Evolutionary conservation across 2,888 invertebrate species (phyloP).

Genomic region (Julus scandinavius): DNA sequence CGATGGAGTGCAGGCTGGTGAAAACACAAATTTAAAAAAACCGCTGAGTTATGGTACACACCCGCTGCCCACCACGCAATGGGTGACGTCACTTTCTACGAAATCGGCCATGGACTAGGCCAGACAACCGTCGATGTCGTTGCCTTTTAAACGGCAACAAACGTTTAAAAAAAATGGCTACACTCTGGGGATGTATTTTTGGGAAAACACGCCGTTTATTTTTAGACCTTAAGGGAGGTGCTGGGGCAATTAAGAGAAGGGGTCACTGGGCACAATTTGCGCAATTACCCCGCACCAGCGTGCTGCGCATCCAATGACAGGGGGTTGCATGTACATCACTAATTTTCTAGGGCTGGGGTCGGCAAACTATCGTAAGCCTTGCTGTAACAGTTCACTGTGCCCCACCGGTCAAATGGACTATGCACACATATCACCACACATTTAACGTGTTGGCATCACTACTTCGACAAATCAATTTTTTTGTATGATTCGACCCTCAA

Average conservation of each 20-base stretch:
- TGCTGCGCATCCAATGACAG: not conserved
- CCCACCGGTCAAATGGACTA: too few species aligned
- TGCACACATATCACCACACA: too few species aligned
- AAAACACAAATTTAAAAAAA: not conserved
- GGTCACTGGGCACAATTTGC: not conserved
- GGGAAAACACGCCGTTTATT: not conserved
- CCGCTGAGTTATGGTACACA: constrained; percentile 12
- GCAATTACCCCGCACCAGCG: not conserved
- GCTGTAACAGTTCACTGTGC: too few species aligned
- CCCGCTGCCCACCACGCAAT: constrained; percentile 33
- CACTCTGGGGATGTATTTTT: constrained; percentile 29
- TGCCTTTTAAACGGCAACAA: constrained; percentile 33
- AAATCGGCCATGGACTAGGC: not conserved
- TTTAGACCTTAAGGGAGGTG: not conserved
- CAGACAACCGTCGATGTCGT: not conserved
- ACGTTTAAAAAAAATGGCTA: not conserved
- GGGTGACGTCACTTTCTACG: not conserved
- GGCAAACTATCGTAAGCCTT: too few species aligned
- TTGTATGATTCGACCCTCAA: too few species aligned
- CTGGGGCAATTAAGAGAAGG: not conserved
- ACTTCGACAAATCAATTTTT: too few species aligned
- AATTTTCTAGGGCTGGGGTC: too few species aligned
- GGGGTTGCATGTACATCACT: too few species aligned
- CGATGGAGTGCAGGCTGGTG: not conserved
- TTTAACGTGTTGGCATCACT: too few species aligned